Evolutionary conservation across 2,797 vertebrate genomes (phyloP), one percentile per base, ranked within the genome.

Genomic region (Helarctos malayanus): DNA sequence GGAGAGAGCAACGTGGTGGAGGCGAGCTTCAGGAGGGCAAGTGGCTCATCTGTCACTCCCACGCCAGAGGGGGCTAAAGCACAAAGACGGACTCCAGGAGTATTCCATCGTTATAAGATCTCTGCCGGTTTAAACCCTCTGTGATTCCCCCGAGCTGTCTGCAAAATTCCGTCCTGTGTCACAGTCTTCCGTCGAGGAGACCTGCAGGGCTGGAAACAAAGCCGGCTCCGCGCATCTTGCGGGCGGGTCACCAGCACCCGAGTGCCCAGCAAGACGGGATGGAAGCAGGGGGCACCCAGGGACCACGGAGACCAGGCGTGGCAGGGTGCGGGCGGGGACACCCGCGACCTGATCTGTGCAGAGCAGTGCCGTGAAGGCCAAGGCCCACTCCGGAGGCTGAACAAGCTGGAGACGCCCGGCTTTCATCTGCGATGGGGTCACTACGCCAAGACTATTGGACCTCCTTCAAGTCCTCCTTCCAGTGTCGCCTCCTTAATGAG

Each of bases 251-350:
- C 54, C 32, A 56, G 35, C 47, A 25, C 29, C 21, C 7, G 29
- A 78, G 38, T n/a, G 4, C 6, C 73, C 21, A 38, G 38, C 8
- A 35, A 89, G 69, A 89, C 15, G 7, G 69, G 7, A 11, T 16
- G 35, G 45, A 76, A 18, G 9, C 6, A 6, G 12, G 79, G 18
- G 47, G 47, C 54, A 65, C 14, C 27, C 1, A n/a, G 78, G 45
- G 69, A 38, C 45, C 49, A 38, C 11, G 4, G 6, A 32, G 29
- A 38, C 15, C 0, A 3, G 29, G 9, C 1, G 14, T 0, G 2
- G 13, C 2, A 0, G 41, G 73, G 73, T 49, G 45, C 0, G 14
- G 71, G 41, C 0, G 8, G 6, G 38, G 29, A 21, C 8, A n/a
- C 23, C 4, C 8, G 2, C 0, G 14, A 75, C 49, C 41, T 7